phyloP scores from a whole-genome alignment of 2,888 invertebrate species.

The Heliconius sara region DNA sequence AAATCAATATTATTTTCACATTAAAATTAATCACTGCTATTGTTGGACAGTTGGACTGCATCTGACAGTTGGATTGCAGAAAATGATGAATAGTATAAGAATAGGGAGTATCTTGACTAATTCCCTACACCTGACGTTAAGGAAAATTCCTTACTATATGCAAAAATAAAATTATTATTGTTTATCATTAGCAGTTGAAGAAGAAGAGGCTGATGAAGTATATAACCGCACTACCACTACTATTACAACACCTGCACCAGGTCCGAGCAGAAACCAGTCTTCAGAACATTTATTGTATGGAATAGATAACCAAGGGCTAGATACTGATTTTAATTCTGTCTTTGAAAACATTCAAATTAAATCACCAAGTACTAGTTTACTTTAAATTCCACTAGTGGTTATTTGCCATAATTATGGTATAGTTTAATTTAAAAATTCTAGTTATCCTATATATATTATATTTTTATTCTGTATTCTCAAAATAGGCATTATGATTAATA shows the following conservation, averaged over 20 bases:
- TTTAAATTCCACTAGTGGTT: constrained; percentile 52
- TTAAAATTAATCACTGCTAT: neutral
- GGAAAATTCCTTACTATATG: neutral
- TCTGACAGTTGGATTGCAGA: neutral
- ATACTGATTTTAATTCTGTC: constrained; percentile 85
- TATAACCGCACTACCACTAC: constrained; percentile 78
- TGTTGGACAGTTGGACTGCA: neutral
- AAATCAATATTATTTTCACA: neutral
- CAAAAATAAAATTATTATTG: neutral
- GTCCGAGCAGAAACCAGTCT: constrained; percentile 76
- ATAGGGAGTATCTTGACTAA: neutral
- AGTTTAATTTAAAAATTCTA: neutral
- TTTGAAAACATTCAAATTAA: constrained; percentile 86
- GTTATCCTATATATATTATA: no score
- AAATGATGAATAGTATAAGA: neutral
- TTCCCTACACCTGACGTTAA: no score
- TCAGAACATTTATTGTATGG: constrained; percentile 80
- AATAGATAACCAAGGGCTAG: constrained; percentile 84
- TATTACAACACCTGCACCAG: constrained; percentile 66
- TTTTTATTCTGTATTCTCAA: neutral
- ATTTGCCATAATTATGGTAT: neutral
- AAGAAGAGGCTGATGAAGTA: constrained; percentile 77
- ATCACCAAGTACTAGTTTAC: constrained; percentile 72
- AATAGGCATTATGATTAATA: neutral
- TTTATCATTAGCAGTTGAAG: constrained; percentile 72